These are phyloP conservation scores for Syngnathoides biaculeatus DNA, from an alignment of 2,113 vertebrate species.

Conservation along the genomic window DNA sequence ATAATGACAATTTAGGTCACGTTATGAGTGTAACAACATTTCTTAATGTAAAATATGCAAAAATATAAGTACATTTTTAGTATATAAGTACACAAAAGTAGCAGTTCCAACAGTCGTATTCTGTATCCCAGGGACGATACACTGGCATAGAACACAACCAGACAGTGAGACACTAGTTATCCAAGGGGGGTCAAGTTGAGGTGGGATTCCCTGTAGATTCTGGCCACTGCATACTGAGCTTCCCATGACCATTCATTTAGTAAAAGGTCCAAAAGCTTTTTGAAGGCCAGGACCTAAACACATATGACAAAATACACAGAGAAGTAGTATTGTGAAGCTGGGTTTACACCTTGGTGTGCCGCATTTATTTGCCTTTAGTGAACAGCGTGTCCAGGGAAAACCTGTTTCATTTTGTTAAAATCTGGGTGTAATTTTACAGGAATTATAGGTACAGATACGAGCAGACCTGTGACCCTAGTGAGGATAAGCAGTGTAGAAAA, in stretches of 20 bases:
- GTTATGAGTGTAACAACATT: neutral
- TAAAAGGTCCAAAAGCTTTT: constrained; percentile 35
- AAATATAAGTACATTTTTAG: neutral
- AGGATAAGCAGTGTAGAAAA: no score
- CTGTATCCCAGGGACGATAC: constrained; percentile 14
- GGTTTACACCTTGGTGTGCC: constrained; percentile 7
- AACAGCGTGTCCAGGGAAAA: neutral
- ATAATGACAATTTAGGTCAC: neutral
- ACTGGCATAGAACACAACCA: constrained; percentile 49
- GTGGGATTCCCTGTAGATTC: constrained; percentile 47
- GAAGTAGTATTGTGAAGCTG: constrained; percentile 8
- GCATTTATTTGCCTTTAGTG: neutral
- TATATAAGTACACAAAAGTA: neutral
- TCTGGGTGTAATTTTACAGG: neutral
- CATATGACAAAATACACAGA: constrained; percentile 27
- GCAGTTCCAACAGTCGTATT: neutral
- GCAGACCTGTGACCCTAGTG: no score
- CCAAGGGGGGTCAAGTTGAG: constrained; percentile 48
- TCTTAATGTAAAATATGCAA: neutral
- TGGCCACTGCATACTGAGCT: constrained; percentile 51
- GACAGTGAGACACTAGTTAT: constrained; percentile 55
- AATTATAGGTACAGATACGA: constrained; percentile 7
- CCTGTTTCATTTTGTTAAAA: neutral
- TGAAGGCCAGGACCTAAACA: constrained; percentile 43
- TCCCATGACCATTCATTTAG: constrained; percentile 66